A percentile compares a stretch with the other conserved stretches of the same genome.
phyloP scores from a whole-genome alignment of 2,888 invertebrate genomes.

The Meiosimyza platycephala region DNA sequence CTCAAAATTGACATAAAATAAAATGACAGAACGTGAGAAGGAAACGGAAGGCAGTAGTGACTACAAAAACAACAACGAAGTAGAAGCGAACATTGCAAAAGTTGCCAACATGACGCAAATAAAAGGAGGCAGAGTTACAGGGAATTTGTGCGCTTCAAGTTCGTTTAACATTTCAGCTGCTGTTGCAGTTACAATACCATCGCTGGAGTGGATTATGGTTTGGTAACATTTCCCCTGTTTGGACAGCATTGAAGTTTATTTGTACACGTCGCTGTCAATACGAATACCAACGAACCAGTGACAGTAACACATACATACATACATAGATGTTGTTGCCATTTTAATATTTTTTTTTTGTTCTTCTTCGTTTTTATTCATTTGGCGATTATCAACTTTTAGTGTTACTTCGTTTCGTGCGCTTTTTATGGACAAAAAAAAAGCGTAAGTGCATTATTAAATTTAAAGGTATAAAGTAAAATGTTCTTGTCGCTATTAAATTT shows the following conservation, averaged over 20 bases:
- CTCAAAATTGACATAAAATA: neutral
- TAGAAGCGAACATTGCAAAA: too few relatives aligned
- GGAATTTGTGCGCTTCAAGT: neutral
- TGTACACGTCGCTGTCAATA: constrained; percentile 6
- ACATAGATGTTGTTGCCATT: neutral
- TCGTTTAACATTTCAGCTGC: neutral
- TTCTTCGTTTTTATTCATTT: too few relatives aligned
- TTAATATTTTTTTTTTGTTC: neutral
- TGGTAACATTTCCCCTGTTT: neutral
- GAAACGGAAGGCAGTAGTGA: neutral
- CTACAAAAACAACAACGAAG: too few relatives aligned
- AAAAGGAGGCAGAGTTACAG: neutral
- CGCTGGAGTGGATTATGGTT: constrained; percentile 3
- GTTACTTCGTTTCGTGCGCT: too few relatives aligned
- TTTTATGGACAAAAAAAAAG: too few relatives aligned
- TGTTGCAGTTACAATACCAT: neutral
- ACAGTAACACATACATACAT: neutral
- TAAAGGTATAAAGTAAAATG: too few relatives aligned
- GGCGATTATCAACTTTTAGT: too few relatives aligned
- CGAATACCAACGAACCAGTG: neutral
- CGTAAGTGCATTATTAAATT: too few relatives aligned
- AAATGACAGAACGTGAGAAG: neutral
- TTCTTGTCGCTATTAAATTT: too few relatives aligned
- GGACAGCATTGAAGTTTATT: constrained; percentile 9
- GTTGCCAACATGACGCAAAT: neutral